Evolutionary conservation across 2,113 vertebrate species (phyloP).

Genomic region (Coregonus clupeaformis): DNA sequence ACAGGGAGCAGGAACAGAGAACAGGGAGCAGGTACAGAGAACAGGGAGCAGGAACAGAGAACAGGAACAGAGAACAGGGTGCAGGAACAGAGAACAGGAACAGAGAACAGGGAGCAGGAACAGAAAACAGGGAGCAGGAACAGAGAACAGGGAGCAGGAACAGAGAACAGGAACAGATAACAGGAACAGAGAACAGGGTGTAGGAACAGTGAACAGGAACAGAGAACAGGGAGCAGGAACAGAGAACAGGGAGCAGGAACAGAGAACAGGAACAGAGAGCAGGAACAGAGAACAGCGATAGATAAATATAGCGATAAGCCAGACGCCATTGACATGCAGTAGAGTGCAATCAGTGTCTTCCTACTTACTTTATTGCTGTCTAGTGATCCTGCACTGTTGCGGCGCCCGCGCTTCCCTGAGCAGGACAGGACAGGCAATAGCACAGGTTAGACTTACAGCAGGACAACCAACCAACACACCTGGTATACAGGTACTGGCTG

Average conservation of each 20-base stretch:
- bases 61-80: too few relatives aligned
- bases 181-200: slow-evolving; percentile 47
- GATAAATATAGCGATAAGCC: slow-evolving; percentile 75
- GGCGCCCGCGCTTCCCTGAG: slow-evolving; percentile 97
- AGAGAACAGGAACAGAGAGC: slow-evolving; percentile 25
- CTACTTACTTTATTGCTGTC: slow-evolving; percentile 99
- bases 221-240: slow-evolving; percentile 20
- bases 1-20: too few relatives aligned
- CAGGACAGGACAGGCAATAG: slow-evolving; percentile 95
- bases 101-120: too few relatives aligned
- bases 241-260: slow-evolving; percentile 1
- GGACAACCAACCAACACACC: slow-evolving; percentile 69
- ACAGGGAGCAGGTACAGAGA: too few relatives aligned
- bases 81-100: too few relatives aligned
- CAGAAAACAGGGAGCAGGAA: too few relatives aligned
- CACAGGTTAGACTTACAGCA: slow-evolving; percentile 98
- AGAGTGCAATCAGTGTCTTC: slow-evolving; percentile 63
- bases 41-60: too few relatives aligned
- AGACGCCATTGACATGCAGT: slow-evolving; percentile 40
- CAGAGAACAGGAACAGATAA: too few relatives aligned
- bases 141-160: too few relatives aligned
- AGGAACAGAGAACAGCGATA: slow-evolving; percentile 48
- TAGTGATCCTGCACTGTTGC: slow-evolving; percentile 99
- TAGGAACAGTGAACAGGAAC: slow-evolving; percentile 28
- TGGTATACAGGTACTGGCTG: slow-evolving; percentile 37